Evolutionary conservation across 2,113 vertebrate species (phyloP).

Genomic region (Oryzias woworae): DNA sequence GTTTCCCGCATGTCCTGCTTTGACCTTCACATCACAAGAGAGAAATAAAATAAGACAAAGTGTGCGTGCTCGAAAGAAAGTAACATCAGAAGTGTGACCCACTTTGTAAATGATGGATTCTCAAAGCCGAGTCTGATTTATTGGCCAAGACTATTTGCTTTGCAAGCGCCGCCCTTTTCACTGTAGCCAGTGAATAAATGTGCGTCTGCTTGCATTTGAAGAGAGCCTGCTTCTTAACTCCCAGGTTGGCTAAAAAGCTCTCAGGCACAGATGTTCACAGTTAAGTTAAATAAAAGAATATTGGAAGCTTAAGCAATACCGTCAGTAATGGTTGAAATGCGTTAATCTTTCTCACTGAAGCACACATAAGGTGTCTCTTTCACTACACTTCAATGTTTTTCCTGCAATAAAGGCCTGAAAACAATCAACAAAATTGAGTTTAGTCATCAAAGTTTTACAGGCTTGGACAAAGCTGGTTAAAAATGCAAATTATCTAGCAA

Average conservation of each 20-base stretch:
- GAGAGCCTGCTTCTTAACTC: conserved; percentile 17
- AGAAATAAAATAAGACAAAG: neutral
- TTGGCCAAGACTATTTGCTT: conserved; percentile 67
- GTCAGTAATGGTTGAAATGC: neutral
- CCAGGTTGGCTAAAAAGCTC: conserved; percentile 56
- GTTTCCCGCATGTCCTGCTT: conserved; percentile 24
- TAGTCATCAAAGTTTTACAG: neutral
- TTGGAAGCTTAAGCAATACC: too few species aligned
- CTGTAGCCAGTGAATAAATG: conserved; percentile 6
- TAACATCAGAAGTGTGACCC: conserved; percentile 76
- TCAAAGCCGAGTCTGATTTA: conserved; percentile 76
- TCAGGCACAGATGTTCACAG: conserved; percentile 38
- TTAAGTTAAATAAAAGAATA: conserved; percentile 25
- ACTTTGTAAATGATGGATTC: conserved; percentile 76
- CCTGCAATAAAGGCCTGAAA: neutral
- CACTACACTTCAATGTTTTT: neutral
- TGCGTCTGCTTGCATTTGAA: conserved; percentile 20
- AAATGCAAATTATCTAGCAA: too few species aligned
- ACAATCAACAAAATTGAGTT: neutral
- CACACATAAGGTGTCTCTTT: neutral
- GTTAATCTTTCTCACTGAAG: neutral
- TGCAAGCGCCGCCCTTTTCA: conserved; percentile 44
- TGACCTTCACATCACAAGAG: conserved; percentile 53
- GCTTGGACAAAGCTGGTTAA: too few species aligned
- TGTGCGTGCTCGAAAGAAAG: conserved; percentile 7